Evolutionary conservation across 2,113 vertebrate species (phyloP), one percentile per base, ranked within the genome.

Genomic region (Cottus gobio): DNA sequence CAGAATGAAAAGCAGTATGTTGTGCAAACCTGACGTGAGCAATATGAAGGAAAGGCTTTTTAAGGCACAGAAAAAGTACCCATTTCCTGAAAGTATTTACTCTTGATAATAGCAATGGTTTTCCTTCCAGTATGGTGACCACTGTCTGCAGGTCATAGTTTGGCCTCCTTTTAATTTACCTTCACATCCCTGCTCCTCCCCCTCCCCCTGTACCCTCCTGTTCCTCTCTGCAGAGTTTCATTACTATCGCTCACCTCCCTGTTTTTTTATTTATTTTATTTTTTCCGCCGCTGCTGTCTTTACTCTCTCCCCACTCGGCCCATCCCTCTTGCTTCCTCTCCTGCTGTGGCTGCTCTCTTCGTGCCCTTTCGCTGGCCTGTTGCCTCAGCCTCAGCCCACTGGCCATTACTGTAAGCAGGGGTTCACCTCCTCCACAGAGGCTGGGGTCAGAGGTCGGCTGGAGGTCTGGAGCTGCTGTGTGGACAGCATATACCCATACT

Each of bases 371-470:
- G 28, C 65, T 68, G 78, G 71, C 75, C 80, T 58, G 72, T 42
- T 78, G 44, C 80, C 86, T 82, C 82, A 61, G 63, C 76, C 77
- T 69, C 77, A 73, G 73, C 86, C 18, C 70, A 68, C 48, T 4
- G 31, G 52, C 85, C 82, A 85, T 91, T 90, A 90, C 60, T 77
- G 81, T 65, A 64, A 62, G 75, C 90, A 77, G 76, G 58, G 74
- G 77, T 81, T 80, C 78, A 77, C 72, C 28, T 85, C 77, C 84
- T 88, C 89, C 80, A n/a, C 82, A 64, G 87, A 80, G 79, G 76
- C 34, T 10, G 36, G 82, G 91, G 91, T 93, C 84, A 91, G 73
- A 84, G 89, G 88, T 91, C 1, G 12, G 79, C 85, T 81, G 86
- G 85, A 78, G 85, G 89, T 89, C 86, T 82, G 73, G 72, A 81